Base-by-base conservation (phyloP, 1,140 invertebrate genomes). In the Eueides isabella region DNA sequence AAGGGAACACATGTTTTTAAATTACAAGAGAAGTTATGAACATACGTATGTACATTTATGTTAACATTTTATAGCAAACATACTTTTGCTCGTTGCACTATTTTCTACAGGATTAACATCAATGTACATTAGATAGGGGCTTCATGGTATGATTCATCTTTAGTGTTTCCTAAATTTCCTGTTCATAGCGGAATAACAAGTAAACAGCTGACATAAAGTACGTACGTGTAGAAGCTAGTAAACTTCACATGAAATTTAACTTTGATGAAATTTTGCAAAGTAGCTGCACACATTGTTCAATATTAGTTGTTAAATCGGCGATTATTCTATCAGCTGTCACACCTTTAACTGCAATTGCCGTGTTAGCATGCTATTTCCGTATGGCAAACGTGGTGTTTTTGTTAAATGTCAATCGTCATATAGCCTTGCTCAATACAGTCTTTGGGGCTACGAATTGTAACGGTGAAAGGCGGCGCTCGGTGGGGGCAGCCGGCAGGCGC, bases 391-490 rank as follows among this genome's bases (percentile, higher is more conserved):
- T 71, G 79, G 80, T 73, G 84, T 86, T 91, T 89, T 90, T 90
- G 85, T 87, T 90, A 84, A 90, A 91, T 90, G 89, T 90, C 89
- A 91, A 83, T 91, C 88, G 86, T 88, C 88, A 83, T 88, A 86
- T 82, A 91, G 89, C 89, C 89, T 91, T 90, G 89, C 89, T 91
- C 89, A 90, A 88, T 83, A 72, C 75, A 80, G 84, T 85, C 78
- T 89, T 89, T 87, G 79, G 86, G 83, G 85, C 83, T 86, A 86
- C 85, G 84, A 91, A 90, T 88, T 90, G 87, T 91, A 90, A 90
- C 89, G 89, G 89, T 91, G 89, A 91, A 91, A 91, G 89, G 89
- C 84, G 81, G 72, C 80, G 77, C 71, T 30, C 62, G 77, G 88
- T 87, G 89, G 89, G 89, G 89, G 85, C 79, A 81, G 38, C 23